These are phyloP conservation scores for Gymnocypris eckloni DNA, from an alignment of 2,797 vertebrate species.

Conservation along the genomic window DNA sequence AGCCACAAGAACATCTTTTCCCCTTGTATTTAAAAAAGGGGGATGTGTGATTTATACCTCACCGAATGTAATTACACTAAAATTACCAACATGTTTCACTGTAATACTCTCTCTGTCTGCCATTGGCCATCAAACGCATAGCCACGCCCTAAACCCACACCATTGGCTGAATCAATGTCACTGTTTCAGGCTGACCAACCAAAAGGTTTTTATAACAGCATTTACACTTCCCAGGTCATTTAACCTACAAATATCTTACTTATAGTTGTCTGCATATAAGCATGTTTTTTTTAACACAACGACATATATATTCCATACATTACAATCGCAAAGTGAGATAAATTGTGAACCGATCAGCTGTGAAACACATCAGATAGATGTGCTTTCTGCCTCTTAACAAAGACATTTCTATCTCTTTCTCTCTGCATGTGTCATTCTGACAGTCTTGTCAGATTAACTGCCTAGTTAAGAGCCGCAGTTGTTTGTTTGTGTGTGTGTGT, in stretches of 20 bases:
- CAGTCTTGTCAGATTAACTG: conserved; percentile 53
- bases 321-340: conserved; percentile 12
- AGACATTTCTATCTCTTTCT: conserved; percentile 42
- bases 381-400: conserved; percentile 27
- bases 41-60: not conserved
- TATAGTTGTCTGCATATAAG: not conserved
- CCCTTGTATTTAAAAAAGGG: not conserved
- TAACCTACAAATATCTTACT: not conserved
- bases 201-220: not conserved
- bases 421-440: conserved; percentile 48
- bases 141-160: too few species aligned
- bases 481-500: conserved; percentile 10
- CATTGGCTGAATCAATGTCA: not conserved
- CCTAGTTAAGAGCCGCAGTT: conserved; percentile 42
- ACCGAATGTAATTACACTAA: not conserved
- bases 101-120: too few species aligned
- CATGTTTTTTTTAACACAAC: not conserved
- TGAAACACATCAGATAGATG: conserved; percentile 22
- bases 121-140: not conserved
- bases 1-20: not conserved
- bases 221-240: not conserved
- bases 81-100: not conserved
- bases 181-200: too few species aligned
- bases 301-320: not conserved
- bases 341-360: not conserved